These are phyloP conservation scores for Callimorpha dominula DNA, from an alignment of 2,888 invertebrate genomes.

Conservation along the genomic window DNA sequence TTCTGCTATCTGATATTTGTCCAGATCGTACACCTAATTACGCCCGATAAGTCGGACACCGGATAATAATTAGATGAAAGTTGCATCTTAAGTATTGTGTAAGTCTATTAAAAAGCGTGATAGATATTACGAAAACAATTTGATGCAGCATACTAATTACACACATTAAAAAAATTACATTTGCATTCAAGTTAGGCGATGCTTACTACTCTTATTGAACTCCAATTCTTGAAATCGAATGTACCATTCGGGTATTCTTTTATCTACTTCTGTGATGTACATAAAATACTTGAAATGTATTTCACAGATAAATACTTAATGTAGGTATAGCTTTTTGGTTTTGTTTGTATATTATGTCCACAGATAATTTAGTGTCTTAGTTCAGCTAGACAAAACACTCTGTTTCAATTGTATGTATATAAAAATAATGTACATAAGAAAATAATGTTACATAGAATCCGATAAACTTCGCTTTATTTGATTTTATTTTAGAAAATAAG, in stretches of 20 bases:
- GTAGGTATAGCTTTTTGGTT: background rate
- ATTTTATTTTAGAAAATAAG: conserved; percentile 43
- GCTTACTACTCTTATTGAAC: background rate
- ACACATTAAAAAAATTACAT: background rate
- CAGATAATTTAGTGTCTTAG: conserved; percentile 9
- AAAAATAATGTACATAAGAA: conserved; percentile 25
- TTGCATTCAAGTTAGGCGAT: background rate
- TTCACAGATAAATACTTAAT: background rate
- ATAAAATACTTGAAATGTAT: conserved; percentile 1
- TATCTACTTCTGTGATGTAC: background rate
- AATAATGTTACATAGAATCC: conserved; percentile 68
- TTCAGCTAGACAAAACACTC: conserved; percentile 11
- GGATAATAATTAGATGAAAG: too few relatives aligned
- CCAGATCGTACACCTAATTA: too few relatives aligned
- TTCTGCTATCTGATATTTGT: too few relatives aligned
- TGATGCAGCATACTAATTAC: too few relatives aligned
- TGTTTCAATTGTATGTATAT: conserved; percentile 9
- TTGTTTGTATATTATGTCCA: background rate
- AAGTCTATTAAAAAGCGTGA: too few relatives aligned
- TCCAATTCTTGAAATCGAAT: conserved; percentile 7
- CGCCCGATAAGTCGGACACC: too few relatives aligned
- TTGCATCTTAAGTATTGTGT: too few relatives aligned
- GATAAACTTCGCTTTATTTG: conserved; percentile 68
- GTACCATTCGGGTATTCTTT: background rate
- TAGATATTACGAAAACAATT: too few relatives aligned